Percentiles rank a stretch among this genome's conserved stretches.
These are phyloP conservation scores for Passer montanus DNA, from an alignment of 2,113 vertebrate species.

Conservation along the genomic window DNA sequence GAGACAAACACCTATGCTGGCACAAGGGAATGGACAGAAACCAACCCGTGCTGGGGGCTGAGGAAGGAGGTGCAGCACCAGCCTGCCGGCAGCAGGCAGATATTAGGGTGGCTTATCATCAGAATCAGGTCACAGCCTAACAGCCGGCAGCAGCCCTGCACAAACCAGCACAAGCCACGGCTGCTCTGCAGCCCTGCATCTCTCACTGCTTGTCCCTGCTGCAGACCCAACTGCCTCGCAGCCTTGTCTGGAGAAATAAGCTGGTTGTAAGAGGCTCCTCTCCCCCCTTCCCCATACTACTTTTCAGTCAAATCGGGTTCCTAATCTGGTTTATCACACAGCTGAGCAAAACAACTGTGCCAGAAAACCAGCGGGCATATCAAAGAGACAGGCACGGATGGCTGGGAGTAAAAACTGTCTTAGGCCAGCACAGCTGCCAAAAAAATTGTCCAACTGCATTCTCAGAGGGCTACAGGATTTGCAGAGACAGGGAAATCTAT, in stretches of 20 bases:
- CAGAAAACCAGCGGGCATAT: neutral
- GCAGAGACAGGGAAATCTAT: neutral
- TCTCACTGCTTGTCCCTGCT: neutral
- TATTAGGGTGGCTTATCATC: neutral
- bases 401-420: neutral
- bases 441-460: constrained; percentile 1
- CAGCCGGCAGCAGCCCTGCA: neutral
- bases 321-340: constrained; percentile 19
- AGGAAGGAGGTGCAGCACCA: neutral
- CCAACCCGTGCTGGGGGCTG: neutral
- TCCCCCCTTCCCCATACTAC: neutral
- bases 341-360: constrained; percentile 1
- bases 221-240: neutral
- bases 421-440: constrained; percentile 31
- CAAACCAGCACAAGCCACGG: neutral
- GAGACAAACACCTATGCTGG: neutral
- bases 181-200: fast-evolving
- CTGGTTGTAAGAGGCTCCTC: neutral
- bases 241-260: neutral
- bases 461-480: constrained; percentile 5
- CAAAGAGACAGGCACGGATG: neutral
- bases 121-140: neutral
- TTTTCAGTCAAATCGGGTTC: constrained; percentile 30
- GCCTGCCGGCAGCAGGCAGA: neutral
- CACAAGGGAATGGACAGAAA: neutral